These are phyloP conservation scores for Melanostigma gelatinosum DNA, from an alignment of 2,113 vertebrate genomes.

Conservation along the genomic window DNA sequence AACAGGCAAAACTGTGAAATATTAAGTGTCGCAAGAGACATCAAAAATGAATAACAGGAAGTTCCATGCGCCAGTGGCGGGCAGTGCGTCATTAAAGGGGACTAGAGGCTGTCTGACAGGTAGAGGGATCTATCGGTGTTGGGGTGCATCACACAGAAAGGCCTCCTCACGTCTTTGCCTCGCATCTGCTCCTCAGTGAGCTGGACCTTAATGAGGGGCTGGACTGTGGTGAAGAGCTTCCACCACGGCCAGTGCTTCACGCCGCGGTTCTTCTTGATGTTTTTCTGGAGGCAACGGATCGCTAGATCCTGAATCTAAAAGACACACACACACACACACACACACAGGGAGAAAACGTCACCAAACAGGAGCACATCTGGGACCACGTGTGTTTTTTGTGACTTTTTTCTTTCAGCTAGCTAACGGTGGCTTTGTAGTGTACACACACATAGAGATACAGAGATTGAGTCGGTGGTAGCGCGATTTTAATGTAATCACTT, in stretches of 20 bases:
- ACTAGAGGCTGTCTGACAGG: constrained; percentile 4
- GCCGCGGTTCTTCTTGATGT: constrained; percentile 95
- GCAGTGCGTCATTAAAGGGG: neutral
- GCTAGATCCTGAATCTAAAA: constrained; percentile 88
- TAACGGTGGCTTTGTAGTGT: neutral
- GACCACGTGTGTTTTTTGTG: neutral
- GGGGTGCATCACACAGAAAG: constrained; percentile 11
- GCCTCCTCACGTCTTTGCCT: constrained; percentile 89
- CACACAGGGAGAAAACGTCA: constrained; percentile 20
- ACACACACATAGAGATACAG: neutral
- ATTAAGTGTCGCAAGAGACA: constrained; percentile 14
- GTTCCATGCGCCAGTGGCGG: neutral
- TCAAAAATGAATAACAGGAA: constrained; percentile 11
- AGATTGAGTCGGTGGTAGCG: neutral
- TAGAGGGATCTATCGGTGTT: neutral
- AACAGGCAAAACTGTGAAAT: constrained; percentile 7
- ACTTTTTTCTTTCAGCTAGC: neutral
- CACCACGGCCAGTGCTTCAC: constrained; percentile 98
- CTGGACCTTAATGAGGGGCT: constrained; percentile 96
- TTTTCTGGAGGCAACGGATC: constrained; percentile 97
- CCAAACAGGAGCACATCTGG: neutral
- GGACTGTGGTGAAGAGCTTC: constrained; percentile 95
- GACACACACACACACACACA: constrained; percentile 52
- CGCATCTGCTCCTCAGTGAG: constrained; percentile 96
- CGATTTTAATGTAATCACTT: neutral